Evolutionary conservation across 2,113 vertebrate genomes (phyloP).

Genomic region (Amazona vittata): DNA sequence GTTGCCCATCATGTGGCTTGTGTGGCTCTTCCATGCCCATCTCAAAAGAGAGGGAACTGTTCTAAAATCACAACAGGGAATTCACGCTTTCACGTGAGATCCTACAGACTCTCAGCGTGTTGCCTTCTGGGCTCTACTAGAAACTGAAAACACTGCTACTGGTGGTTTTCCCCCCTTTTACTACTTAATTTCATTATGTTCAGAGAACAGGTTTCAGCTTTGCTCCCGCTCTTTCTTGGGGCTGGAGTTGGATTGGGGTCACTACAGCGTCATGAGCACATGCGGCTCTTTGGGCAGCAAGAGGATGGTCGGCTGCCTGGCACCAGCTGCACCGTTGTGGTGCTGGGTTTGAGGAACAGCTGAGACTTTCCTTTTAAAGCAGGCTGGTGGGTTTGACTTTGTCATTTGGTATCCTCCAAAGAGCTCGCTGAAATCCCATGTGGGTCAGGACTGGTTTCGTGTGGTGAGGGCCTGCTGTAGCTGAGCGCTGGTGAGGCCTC

Average conservation of each 20-base stretch:
- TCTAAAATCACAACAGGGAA: background rate
- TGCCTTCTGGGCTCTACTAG: background rate
- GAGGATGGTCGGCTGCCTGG: background rate
- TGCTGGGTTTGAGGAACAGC: background rate
- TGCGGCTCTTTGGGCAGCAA: background rate
- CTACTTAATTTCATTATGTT: background rate
- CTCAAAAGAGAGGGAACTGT: accelerated
- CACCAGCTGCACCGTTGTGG: accelerated
- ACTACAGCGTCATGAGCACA: accelerated
- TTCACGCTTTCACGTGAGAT: accelerated
- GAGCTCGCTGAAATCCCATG: background rate
- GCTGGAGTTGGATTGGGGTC: accelerated
- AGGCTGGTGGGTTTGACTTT: background rate
- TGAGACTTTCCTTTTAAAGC: background rate
- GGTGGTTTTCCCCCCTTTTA: background rate
- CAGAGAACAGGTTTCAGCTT: background rate
- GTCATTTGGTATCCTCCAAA: background rate
- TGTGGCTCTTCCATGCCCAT: accelerated
- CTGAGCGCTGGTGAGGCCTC: accelerated
- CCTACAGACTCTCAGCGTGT: background rate
- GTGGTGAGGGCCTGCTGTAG: background rate
- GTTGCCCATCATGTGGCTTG: accelerated
- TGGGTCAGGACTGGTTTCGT: background rate
- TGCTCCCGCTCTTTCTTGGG: background rate
- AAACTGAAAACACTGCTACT: background rate